Base-by-base conservation (phyloP, 2,113 vertebrate species). In the Tinamus guttatus region DNA sequence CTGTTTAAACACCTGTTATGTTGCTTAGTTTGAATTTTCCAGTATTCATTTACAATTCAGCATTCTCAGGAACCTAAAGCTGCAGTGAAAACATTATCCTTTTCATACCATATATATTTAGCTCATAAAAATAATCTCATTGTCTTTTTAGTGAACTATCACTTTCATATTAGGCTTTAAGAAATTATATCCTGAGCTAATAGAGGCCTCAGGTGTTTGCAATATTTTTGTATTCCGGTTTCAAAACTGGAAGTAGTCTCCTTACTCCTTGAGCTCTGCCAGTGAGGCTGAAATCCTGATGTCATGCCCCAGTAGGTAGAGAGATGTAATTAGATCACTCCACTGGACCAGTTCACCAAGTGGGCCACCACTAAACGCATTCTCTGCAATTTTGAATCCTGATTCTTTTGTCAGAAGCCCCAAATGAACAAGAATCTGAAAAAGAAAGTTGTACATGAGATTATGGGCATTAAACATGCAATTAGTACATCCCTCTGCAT, bases 381-480 rank as follows among this genome's bases (percentile, higher is more conserved):
- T 99, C 97, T 99, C 99, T 60, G 99, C 99, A n/a, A 99, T 99
- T 98, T 99, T 99, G 98, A 99, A 99, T 95, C 99, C 99, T 3
- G 99, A 99, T 98, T 99, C 99, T 97, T 99, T 99, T 82, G 99
- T 99, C 96, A 99, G 98, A 86, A 99, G 98, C 59, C 99, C 99
- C 96, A 99, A 92, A 96, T 99, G 99, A 85, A 99, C 99, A 76
- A 99, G 98, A 93, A 99, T 97, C 99, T 99, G 94, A 40, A 96
- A 97, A 94, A 88, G 11, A 94, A 91, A 93, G 62, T 70, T 56
- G 65, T 22, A 73, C 11, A 43, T 76, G 76, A 80, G 34, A 59
- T 69, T 92, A 91, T 17, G 0, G 0, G 47, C 77, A 82, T 71
- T 64, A 73, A 84, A 90, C 59, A 73, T 25, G 41, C 38, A 82